These are phyloP conservation scores for Heliconius aoede DNA, from an alignment of 2,888 invertebrate species.

Conservation along the genomic window DNA sequence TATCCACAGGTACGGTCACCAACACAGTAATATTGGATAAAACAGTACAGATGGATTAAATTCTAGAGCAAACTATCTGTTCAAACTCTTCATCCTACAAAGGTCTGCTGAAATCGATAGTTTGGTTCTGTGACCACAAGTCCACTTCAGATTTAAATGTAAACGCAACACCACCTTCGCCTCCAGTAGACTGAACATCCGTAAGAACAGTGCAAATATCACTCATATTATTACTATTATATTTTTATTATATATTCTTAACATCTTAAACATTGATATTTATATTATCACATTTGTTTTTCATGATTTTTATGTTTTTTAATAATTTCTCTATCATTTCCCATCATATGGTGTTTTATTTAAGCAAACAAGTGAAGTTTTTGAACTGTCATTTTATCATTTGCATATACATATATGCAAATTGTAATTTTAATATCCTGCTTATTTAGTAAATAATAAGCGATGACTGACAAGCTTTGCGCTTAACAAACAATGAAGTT, in stretches of 20 bases:
- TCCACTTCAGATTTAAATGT: conserved; percentile 17
- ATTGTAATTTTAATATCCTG: too few relatives aligned
- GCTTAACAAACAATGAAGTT: neutral
- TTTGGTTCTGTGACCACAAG: conserved; percentile 14
- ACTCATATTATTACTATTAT: neutral
- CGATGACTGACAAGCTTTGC: neutral
- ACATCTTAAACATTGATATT: too few relatives aligned
- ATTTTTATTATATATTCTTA: too few relatives aligned
- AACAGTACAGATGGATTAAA: neutral
- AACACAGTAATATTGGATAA: neutral
- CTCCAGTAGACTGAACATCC: conserved; percentile 3
- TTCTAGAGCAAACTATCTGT: conserved; percentile 16
- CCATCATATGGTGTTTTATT: neutral
- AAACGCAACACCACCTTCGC: conserved; percentile 7
- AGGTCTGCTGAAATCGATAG: conserved; percentile 6
- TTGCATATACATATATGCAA: neutral
- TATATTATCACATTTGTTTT: neutral
- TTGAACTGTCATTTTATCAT: neutral
- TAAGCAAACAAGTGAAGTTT: neutral
- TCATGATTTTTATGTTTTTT: neutral
- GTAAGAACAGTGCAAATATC: neutral
- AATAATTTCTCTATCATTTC: too few relatives aligned
- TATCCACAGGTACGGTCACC: neutral
- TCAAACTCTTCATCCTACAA: conserved; percentile 32
- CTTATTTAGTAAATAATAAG: neutral